These are phyloP conservation scores for Heterodera carotae DNA, from an alignment of 1,140 invertebrate species.

Conservation along the genomic window DNA sequence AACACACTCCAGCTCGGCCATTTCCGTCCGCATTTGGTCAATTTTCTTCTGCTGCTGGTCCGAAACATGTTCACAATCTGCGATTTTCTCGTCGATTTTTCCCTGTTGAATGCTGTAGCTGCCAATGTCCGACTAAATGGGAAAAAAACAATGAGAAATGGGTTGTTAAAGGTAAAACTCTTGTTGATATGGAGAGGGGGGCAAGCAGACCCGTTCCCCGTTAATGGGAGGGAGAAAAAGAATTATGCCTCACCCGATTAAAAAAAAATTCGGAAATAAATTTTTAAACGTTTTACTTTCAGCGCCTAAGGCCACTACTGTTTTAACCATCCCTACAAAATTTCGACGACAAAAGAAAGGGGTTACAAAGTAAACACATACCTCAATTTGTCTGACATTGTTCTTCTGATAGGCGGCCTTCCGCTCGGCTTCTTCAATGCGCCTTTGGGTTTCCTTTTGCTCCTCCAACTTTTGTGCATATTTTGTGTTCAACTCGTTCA, in stretches of 20 bases:
- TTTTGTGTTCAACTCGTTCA: background rate
- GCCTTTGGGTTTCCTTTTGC: background rate
- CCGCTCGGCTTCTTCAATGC: background rate
- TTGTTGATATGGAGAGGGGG: too few species aligned
- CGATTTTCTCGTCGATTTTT: background rate
- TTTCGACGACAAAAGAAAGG: too few species aligned
- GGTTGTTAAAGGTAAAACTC: too few species aligned
- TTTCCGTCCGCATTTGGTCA: background rate
- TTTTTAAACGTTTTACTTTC: too few species aligned
- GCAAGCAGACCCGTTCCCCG: too few species aligned
- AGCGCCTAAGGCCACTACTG: too few species aligned
- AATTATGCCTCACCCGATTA: too few species aligned
- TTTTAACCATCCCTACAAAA: too few species aligned
- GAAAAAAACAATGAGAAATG: background rate
- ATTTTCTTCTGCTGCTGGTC: background rate
- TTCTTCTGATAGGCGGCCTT: conserved; percentile 21
- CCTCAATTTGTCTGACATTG: conserved; percentile 17
- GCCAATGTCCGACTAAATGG: conserved; percentile 17
- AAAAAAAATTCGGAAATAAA: too few species aligned
- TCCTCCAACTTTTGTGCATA: conserved; percentile 17
- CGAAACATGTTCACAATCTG: background rate
- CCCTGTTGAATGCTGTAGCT: conserved; percentile 2
- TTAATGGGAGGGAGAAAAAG: too few species aligned
- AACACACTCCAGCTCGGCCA: background rate
- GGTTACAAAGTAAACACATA: background rate